Evolutionary conservation across 2,888 invertebrate species (phyloP).

Genomic region (Synergus japonicus): DNA sequence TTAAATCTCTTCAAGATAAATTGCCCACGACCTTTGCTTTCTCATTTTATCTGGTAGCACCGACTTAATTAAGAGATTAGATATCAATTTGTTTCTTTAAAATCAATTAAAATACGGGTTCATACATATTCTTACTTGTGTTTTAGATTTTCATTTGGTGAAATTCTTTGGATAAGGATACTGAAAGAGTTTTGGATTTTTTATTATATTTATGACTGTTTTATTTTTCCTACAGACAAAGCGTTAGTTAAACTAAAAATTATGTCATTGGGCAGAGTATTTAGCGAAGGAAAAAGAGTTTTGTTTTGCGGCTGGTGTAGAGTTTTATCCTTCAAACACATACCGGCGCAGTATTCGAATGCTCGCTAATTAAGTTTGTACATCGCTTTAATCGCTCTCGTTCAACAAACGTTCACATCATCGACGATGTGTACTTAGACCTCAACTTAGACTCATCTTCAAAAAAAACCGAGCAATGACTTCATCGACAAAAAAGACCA

Average conservation of each 20-base stretch:
- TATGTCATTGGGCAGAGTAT: background rate
- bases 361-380: conserved; percentile 44
- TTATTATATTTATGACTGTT: background rate
- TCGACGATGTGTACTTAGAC: background rate
- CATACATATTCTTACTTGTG: background rate
- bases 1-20: conserved; percentile 39
- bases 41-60: conserved; percentile 13
- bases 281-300: background rate
- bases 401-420: conserved; percentile 11
- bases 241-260: background rate
- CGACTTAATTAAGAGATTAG: conserved; percentile 39
- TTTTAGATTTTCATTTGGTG: background rate
- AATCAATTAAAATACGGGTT: background rate
- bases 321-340: conserved; percentile 41
- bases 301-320: background rate
- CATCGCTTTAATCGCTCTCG: conserved; percentile 8
- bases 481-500: background rate
- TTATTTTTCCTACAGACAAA: background rate
- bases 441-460: background rate
- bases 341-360: conserved; percentile 17
- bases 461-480: conserved; percentile 14
- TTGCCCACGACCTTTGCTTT: conserved; percentile 21
- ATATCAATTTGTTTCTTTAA: background rate
- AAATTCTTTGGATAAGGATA: background rate
- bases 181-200: background rate